phyloP scores from a whole-genome alignment of 1,140 invertebrate genomes.

The Globodera rostochiensis region DNA sequence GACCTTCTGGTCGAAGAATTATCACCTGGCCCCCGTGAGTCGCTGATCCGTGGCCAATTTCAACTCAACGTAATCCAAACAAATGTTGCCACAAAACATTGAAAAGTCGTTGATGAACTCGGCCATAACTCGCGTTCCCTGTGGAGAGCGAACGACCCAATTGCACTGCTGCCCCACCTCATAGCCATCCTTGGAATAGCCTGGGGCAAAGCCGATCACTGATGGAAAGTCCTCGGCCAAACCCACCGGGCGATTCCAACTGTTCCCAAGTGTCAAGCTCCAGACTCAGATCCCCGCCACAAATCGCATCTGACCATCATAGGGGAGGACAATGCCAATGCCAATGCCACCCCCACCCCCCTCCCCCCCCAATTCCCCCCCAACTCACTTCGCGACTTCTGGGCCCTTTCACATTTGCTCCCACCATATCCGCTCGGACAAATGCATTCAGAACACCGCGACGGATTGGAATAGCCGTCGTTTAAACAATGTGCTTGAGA shows the following conservation, averaged over 20 bases:
- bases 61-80: constrained; percentile 60
- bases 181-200: constrained; percentile 55
- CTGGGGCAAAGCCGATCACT: background rate
- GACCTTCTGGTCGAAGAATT: background rate
- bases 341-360: background rate
- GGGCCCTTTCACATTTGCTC: constrained; percentile 52
- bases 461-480: constrained; percentile 64
- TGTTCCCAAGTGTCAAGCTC: constrained; percentile 40
- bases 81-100: constrained; percentile 59
- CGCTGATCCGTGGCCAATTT: constrained; percentile 56
- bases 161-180: constrained; percentile 55
- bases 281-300: constrained; percentile 51
- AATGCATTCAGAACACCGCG: constrained; percentile 55
- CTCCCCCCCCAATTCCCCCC: no score
- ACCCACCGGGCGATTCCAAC: constrained; percentile 48
- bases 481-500: constrained; percentile 45
- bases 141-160: constrained; percentile 54
- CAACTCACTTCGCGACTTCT: constrained; percentile 56
- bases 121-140: constrained; percentile 46
- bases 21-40: constrained; percentile 55
- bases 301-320: constrained; percentile 55
- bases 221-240: background rate
- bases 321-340: background rate
- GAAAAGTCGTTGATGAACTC: constrained; percentile 62
- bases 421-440: constrained; percentile 64